A percentile compares a stretch with the other conserved stretches of the same genome.
These are phyloP conservation scores for Nibea coibor DNA, from an alignment of 2,113 vertebrate species.

Conservation along the genomic window DNA sequence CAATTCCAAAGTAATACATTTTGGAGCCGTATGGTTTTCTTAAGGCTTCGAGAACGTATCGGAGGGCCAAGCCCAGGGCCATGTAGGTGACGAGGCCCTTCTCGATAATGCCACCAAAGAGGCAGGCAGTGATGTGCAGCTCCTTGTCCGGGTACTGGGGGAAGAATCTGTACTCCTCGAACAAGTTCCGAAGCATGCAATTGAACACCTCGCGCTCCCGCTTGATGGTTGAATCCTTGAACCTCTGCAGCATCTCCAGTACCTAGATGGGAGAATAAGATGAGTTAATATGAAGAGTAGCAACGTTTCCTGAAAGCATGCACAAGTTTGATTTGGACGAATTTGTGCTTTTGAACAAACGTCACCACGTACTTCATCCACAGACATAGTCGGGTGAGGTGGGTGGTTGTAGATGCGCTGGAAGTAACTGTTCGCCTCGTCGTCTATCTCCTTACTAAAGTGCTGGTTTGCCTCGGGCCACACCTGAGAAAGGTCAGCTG, in stretches of 20 bases:
- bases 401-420: conserved; percentile 99
- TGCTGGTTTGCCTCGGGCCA: conserved; percentile 99
- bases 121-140: conserved; percentile 98
- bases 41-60: conserved; percentile 99
- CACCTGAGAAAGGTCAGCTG: conserved; percentile 99
- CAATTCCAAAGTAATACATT: conserved; percentile 99
- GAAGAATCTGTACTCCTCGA: conserved; percentile 98
- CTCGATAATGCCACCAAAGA: conserved; percentile 98
- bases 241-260: conserved; percentile 98
- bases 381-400: conserved; percentile 99
- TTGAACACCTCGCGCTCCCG: conserved; percentile 98
- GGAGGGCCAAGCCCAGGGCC: conserved; percentile 94
- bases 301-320: neutral
- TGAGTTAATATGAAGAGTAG: neutral
- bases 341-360: neutral
- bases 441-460: conserved; percentile 99
- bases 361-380: conserved; percentile 91
- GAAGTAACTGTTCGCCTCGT: conserved; percentile 99
- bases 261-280: conserved; percentile 81
- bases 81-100: conserved; percentile 99
- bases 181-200: conserved; percentile 98
- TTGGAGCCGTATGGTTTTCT: conserved; percentile 98
- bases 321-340: no score
- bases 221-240: conserved; percentile 98
- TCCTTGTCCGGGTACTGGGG: conserved; percentile 99